Percentiles rank a stretch among this genome's conserved stretches.
Conservation (phyloP, 2,797 vertebrate species). For the Intellagama lesueurii region DNA sequence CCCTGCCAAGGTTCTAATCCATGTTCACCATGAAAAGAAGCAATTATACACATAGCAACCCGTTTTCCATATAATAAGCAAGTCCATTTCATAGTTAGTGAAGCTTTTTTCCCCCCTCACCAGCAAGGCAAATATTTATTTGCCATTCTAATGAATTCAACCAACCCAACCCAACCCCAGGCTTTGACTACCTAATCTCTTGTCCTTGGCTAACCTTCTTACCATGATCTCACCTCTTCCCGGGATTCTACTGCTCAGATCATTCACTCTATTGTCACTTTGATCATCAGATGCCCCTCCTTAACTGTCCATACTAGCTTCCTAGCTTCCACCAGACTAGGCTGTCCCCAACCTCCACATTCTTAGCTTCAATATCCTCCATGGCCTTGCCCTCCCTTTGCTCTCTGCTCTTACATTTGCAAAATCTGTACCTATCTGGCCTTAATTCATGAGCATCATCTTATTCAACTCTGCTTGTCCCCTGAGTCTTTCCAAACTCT, state of each 20-base stretch:
- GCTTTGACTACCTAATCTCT: too few species aligned
- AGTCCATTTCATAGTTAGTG: neutral
- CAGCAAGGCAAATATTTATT: neutral
- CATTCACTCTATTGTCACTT: too few species aligned
- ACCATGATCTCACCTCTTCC: too few species aligned
- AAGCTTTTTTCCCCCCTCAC: neutral
- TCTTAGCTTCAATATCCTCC: too few species aligned
- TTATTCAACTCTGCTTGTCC: neutral
- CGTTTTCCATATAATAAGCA: neutral
- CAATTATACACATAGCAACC: neutral
- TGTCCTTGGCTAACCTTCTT: too few species aligned
- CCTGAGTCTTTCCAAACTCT: neutral
- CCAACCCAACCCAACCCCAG: too few species aligned
- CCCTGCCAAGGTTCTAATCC: neutral
- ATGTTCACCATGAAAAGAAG: slow-evolving; percentile 5
- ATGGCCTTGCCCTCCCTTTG: neutral
- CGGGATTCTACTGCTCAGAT: too few species aligned
- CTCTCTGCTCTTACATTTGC: neutral
- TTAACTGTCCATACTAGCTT: too few species aligned
- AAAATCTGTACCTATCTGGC: neutral
- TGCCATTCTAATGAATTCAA: too few species aligned
- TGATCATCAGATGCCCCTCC: too few species aligned
- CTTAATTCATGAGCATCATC: neutral
- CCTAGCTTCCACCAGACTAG: too few species aligned
- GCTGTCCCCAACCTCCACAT: too few species aligned